A percentile compares a stretch with the other conserved stretches of the same genome.
phyloP scores from a whole-genome alignment of 2,888 invertebrate genomes.

The Cabera pusaria region DNA sequence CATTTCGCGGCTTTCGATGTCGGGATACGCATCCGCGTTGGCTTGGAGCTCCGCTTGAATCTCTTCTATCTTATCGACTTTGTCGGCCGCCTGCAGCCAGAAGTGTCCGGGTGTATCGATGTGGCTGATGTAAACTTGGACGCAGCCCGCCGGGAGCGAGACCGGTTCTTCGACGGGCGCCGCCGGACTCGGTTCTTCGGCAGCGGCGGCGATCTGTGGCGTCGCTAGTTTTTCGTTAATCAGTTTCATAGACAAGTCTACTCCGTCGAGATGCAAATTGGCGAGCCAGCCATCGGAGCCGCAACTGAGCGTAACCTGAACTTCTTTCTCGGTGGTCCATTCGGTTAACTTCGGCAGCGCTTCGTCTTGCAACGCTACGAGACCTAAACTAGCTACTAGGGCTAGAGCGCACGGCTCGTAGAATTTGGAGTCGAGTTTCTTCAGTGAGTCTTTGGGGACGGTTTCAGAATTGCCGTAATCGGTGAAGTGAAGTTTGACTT shows the following conservation, averaged over 20 bases:
- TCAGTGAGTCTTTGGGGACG: slow-evolving; percentile 69
- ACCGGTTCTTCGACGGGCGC: slow-evolving; percentile 50
- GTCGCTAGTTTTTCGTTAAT: slow-evolving; percentile 66
- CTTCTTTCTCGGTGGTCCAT: slow-evolving; percentile 75
- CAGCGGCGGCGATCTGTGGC: slow-evolving; percentile 46
- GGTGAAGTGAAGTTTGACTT: slow-evolving; percentile 81
- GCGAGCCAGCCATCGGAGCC: slow-evolving; percentile 82
- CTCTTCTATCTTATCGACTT: slow-evolving; percentile 79
- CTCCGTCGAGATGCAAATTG: slow-evolving; percentile 74
- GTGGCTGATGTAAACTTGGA: slow-evolving; percentile 85
- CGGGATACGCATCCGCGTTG: slow-evolving; percentile 73
- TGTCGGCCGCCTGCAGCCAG: slow-evolving; percentile 87
- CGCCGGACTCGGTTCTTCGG: slow-evolving; percentile 44
- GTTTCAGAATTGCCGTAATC: slow-evolving; percentile 89
- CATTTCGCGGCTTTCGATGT: slow-evolving; percentile 82
- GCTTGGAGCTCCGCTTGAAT: slow-evolving; percentile 87
- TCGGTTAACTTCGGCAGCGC: slow-evolving; percentile 59
- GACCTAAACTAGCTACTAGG: slow-evolving; percentile 63
- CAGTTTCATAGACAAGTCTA: slow-evolving; percentile 77
- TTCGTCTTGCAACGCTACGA: slow-evolving; percentile 65
- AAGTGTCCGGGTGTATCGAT: slow-evolving; percentile 90
- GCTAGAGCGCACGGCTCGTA: slow-evolving; percentile 66
- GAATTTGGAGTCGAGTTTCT: slow-evolving; percentile 74
- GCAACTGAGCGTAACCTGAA: slow-evolving; percentile 78
- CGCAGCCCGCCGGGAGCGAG: slow-evolving; percentile 60